Base-by-base conservation (phyloP, 2,888 invertebrate species). In the Hypolimnas misippus region DNA sequence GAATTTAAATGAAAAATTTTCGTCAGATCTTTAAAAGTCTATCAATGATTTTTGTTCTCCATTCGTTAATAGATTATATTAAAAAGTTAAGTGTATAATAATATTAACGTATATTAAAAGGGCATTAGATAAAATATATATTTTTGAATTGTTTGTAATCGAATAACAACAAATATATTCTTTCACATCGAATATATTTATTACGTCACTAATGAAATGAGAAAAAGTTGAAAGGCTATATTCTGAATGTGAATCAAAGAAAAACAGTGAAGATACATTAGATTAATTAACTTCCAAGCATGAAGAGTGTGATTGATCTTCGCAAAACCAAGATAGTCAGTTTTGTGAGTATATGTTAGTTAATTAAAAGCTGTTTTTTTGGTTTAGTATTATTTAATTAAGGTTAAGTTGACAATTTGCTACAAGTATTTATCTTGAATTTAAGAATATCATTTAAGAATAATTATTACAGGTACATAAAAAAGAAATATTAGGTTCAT, bases 201-300 rank as follows among this genome's bases (percentile, higher is more conserved):
- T 44, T 16, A 44, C 12, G 7, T 35, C 29, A 16, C 53, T 35
- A 46, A 35, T 35, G 44, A 38, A 59, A 46, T 21, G 14, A 59
- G 53, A 33, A 21, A 44, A 31, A 19, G 58, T 38, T 49, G 29
- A 25, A 46, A 54, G 44, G 16, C 44, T 51, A 33, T 58, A 40
- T 58, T 42, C 35, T 25, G 46, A 33, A 17, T 16, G 3, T 16
- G n/a, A 33, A 44, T 53, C 35, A 53, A 59, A 46, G 53, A 53
- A 42, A 33, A 59, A 53, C 44, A 59, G 40, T 21, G 12, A 29
- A 33, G 29, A 53, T 54, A 59, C 59, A 53, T 53, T 59, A 59
- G n/a, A 59, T 53, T 53, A 46, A 59, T 53, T 59, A 59, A 46
- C 35, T 58, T 33, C 51, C 19, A 50, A 29, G 19, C 16, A 53